These are phyloP conservation scores for Tauraco hartlaubi DNA, from an alignment of 2,797 vertebrate species.

Conservation along the genomic window DNA sequence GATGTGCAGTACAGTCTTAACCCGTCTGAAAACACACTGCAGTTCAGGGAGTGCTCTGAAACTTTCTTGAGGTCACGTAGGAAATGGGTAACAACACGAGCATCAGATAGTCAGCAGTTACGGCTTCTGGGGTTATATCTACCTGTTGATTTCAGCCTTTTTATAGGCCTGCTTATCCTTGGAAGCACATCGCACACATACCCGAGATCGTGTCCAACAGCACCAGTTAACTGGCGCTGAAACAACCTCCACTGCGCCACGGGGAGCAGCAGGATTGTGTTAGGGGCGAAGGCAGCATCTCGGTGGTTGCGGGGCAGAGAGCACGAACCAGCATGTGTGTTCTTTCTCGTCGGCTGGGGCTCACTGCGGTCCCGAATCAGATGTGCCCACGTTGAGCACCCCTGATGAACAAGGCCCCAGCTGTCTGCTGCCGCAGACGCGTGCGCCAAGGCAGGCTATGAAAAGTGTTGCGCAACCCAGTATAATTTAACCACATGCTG, in stretches of 20 bases:
- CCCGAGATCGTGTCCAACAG: rapidly evolving
- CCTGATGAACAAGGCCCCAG: background rate
- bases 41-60: background rate
- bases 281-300: background rate
- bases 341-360: background rate
- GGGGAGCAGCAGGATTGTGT: background rate
- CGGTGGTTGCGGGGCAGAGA: background rate
- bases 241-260: rapidly evolving
- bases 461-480: slow-evolving; percentile 3
- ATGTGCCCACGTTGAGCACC: background rate
- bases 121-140: background rate
- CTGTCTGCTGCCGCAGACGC: background rate
- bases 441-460: background rate
- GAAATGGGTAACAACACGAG: background rate
- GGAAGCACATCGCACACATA: rapidly evolving
- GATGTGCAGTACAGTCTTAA: rapidly evolving
- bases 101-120: background rate
- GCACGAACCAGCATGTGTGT: background rate
- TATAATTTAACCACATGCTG: slow-evolving; percentile 59
- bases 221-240: background rate
- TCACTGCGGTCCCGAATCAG: rapidly evolving
- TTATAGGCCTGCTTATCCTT: background rate
- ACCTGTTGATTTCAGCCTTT: background rate
- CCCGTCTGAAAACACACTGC: background rate
- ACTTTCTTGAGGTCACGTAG: background rate